Evolutionary conservation across 1,140 invertebrate species (phyloP).

Genomic region (Anastatus disparis): DNA sequence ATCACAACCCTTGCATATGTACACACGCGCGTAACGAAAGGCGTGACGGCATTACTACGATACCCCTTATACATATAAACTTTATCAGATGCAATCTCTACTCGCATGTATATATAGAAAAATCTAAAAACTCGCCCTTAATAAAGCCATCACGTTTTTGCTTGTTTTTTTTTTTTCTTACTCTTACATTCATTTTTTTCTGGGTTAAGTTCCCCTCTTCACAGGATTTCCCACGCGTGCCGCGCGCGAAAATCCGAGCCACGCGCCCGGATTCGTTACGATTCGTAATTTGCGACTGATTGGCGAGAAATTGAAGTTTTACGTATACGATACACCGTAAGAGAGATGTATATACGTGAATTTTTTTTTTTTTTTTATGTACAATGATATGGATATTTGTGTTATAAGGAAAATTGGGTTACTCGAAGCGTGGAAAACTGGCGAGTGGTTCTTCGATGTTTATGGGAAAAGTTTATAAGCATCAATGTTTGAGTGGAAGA

Average conservation of each 20-base stretch:
- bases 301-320: slow-evolving; percentile 47
- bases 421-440: too few relatives aligned
- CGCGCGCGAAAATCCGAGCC: slow-evolving; percentile 38
- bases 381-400: too few relatives aligned
- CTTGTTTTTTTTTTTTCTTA: neutral
- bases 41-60: slow-evolving; percentile 31
- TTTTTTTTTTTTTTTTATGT: too few relatives aligned
- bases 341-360: too few relatives aligned
- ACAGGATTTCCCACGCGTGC: slow-evolving; percentile 22
- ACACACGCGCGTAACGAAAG: neutral
- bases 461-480: too few relatives aligned
- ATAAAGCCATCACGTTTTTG: slow-evolving; percentile 34
- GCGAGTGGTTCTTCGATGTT: too few relatives aligned
- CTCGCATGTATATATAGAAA: too few relatives aligned
- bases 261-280: slow-evolving; percentile 47
- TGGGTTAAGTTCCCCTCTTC: neutral
- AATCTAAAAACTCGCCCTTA: slow-evolving; percentile 17
- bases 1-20: neutral
- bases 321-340: too few relatives aligned
- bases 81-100: slow-evolving; percentile 33
- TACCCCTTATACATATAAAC: too few relatives aligned
- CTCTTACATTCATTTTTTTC: slow-evolving; percentile 4
- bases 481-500: too few relatives aligned
- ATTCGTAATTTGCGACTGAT: slow-evolving; percentile 45
- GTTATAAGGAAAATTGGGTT: too few relatives aligned